Conservation (phyloP, 2,888 invertebrate species). For the Schizaphis graminum region DNA sequence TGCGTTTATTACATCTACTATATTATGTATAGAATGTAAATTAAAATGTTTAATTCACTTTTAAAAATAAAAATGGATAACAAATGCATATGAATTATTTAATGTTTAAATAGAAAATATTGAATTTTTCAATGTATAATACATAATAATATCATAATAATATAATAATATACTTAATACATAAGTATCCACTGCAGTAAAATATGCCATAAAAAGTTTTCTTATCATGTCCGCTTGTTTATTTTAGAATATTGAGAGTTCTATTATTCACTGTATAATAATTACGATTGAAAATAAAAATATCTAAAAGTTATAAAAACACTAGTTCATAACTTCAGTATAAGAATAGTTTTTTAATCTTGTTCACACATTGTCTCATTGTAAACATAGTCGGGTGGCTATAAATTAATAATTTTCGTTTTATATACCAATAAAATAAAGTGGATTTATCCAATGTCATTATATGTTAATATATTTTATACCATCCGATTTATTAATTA, state of each 20-base stretch:
- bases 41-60: slow-evolving; percentile 12
- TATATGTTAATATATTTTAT: neutral
- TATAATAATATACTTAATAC: neutral
- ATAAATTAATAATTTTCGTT: neutral
- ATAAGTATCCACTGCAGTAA: neutral
- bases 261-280: neutral
- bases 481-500: neutral
- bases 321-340: neutral
- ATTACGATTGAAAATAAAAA: neutral
- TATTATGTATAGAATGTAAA: neutral
- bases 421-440: neutral
- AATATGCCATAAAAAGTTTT: neutral
- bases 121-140: neutral
- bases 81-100: neutral
- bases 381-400: neutral
- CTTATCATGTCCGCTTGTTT: neutral
- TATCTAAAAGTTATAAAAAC: neutral
- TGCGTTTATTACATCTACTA: neutral
- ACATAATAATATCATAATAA: neutral
- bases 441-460: neutral
- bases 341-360: neutral
- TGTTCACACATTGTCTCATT: neutral
- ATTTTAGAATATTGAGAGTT: neutral
- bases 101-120: neutral
- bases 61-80: slow-evolving; percentile 5